Conservation (phyloP, 2,888 invertebrate species). For the Nezara viridula region DNA sequence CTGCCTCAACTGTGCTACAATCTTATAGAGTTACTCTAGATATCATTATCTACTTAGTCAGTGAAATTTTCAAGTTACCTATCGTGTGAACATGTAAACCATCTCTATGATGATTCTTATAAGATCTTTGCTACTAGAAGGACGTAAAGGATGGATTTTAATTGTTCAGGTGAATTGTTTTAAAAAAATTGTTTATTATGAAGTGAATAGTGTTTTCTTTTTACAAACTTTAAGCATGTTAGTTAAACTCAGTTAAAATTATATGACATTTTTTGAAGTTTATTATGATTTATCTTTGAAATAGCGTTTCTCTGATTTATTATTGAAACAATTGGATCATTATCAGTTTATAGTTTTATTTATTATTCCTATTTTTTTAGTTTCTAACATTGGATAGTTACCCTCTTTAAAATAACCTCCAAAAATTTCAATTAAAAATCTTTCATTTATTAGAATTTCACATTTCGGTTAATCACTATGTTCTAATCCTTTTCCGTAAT, state of each 20-base stretch:
- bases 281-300: background rate
- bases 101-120: background rate
- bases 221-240: background rate
- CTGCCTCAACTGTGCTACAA: constrained; percentile 21
- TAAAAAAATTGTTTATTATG: background rate
- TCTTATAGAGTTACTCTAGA: background rate
- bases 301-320: background rate
- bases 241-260: background rate
- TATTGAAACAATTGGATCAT: background rate
- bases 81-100: background rate
- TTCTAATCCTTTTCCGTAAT: background rate
- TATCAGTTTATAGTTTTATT: background rate
- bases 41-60: constrained; percentile 6
- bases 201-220: background rate
- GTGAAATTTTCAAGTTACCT: background rate
- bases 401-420: too few species aligned
- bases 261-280: background rate
- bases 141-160: background rate
- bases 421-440: background rate
- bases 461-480: background rate
- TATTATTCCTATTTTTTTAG: background rate
- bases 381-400: background rate
- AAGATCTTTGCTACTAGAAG: background rate
- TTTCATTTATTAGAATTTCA: background rate
- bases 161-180: background rate